Percentiles rank a stretch among this genome's conserved stretches.
Conservation (phyloP, 2,888 invertebrate species). For the Tinea pellionella region DNA sequence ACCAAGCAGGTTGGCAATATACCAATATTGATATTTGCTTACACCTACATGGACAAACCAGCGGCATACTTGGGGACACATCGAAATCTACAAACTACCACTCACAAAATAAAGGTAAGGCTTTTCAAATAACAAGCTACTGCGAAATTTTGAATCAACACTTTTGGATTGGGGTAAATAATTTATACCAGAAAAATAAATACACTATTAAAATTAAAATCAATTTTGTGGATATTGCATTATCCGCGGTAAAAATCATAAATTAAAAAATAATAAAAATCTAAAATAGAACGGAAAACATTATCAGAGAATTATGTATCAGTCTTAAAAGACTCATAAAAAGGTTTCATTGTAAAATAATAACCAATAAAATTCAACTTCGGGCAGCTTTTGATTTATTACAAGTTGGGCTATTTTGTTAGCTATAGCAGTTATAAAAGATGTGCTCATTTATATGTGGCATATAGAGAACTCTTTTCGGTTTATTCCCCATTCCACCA, state of each 20-base stretch:
- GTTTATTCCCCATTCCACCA: background rate
- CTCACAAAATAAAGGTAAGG: constrained; percentile 18
- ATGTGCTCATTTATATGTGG: constrained; percentile 6
- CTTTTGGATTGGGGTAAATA: no score
- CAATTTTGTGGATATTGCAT: no score
- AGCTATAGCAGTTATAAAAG: background rate
- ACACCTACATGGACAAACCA: constrained; percentile 62
- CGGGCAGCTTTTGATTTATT: background rate
- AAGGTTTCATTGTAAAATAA: background rate
- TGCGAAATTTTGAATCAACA: background rate
- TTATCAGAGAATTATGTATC: background rate
- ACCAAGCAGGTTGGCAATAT: constrained; percentile 46
- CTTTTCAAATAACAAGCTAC: background rate
- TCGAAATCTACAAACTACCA: constrained; percentile 48
- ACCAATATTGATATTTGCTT: constrained; percentile 65
- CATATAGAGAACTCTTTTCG: background rate
- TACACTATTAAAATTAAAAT: no score
- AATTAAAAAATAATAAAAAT: background rate
- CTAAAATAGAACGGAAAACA: background rate
- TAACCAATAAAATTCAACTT: background rate
- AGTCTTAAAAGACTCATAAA: background rate
- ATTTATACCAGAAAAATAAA: no score
- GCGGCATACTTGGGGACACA: constrained; percentile 27
- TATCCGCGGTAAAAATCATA: background rate
- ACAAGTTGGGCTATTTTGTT: background rate